Evolutionary conservation across 2,797 vertebrate genomes (phyloP), one percentile per base, ranked within the genome.

Genomic region (Clarias pachynema): DNA sequence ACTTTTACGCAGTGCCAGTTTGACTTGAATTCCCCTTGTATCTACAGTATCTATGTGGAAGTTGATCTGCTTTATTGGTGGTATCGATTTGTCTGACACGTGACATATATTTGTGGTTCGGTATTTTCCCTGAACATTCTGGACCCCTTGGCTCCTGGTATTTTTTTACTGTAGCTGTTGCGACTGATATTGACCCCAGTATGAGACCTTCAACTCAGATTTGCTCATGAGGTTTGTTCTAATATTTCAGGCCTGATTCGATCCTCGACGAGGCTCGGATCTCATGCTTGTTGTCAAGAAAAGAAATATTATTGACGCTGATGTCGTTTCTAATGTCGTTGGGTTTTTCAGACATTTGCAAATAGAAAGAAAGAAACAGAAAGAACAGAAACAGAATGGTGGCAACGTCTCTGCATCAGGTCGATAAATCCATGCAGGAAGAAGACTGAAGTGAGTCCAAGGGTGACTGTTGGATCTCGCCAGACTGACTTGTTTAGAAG

Each of bases 201-300:
- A 89, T 90, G 88, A 79, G 85, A 86, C 74, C 88, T 86, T 65
- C 56, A 89, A 86, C 80, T 92, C 85, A 92, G 86, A 91, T 90
- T 87, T 86, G 79, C 88, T 89, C 90, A 83, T 83, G 75, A 56
- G 69, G 40, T 37, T 44, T 14, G 37, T 72, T 5, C 20, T 31
- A 18, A 16, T 18, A 56, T 7, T 29, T 56, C 15, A 29, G 26
- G 20, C 8, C 7, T 75, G 44, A 20, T 31, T 5, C 9, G 16
- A 73, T 73, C 70, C 24, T 29, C 49, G 60, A 68, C 29, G 29
- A 56, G 80, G 62, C 78, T 86, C 63, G 69, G 8, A 49, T 60
- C n/a, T n/a, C 31, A 14, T 73, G 65, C 29, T 56, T 82, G 24
- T 85, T 59, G 24, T 34, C 12, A n/a, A 44, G 37, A n/a, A 22